These are phyloP conservation scores for Avahi laniger DNA, from an alignment of 2,797 vertebrate genomes.

Conservation along the genomic window DNA sequence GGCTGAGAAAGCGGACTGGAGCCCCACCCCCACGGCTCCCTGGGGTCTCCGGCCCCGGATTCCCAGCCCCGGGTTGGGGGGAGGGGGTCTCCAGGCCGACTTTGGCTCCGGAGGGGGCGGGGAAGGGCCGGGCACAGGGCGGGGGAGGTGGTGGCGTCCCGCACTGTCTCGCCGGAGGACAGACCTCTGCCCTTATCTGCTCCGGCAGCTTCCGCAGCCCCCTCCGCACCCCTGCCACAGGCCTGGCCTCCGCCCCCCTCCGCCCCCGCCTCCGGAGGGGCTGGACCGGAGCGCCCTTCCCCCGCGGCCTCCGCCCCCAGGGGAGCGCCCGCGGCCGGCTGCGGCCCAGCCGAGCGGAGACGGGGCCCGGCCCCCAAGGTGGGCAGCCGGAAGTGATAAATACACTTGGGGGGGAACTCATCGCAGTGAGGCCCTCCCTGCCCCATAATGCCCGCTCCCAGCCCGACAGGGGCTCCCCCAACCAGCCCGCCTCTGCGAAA, in stretches of 20 bases:
- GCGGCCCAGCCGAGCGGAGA: constrained; percentile 61
- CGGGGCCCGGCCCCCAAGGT: constrained; percentile 67
- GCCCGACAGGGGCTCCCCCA: not conserved
- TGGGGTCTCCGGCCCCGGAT: not conserved
- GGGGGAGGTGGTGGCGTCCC: constrained; percentile 8
- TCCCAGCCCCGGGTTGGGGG: not conserved
- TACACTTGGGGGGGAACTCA: constrained; percentile 17
- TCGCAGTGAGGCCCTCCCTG: not conserved
- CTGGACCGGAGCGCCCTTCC: constrained; percentile 16
- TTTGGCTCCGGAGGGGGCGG: not conserved
- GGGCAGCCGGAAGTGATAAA: constrained; percentile 78
- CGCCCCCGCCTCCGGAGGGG: constrained; percentile 13
- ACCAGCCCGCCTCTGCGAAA: not conserved
- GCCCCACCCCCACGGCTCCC: not conserved
- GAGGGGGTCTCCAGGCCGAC: not conserved
- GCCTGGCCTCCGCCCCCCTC: not conserved
- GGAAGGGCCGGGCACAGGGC: not conserved
- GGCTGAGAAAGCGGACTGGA: not conserved
- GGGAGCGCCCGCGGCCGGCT: not conserved
- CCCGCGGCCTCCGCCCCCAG: constrained; percentile 57
- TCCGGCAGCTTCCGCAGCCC: constrained; percentile 86
- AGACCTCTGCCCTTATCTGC: constrained; percentile 87
- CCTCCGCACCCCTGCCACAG: constrained; percentile 64
- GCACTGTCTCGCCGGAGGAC: constrained; percentile 71
- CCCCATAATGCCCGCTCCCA: not conserved